A percentile compares a stretch with the other conserved stretches of the same genome.
Evolutionary conservation across 2,113 vertebrate species (phyloP).

Genomic region (Bujurquina vittata): DNA sequence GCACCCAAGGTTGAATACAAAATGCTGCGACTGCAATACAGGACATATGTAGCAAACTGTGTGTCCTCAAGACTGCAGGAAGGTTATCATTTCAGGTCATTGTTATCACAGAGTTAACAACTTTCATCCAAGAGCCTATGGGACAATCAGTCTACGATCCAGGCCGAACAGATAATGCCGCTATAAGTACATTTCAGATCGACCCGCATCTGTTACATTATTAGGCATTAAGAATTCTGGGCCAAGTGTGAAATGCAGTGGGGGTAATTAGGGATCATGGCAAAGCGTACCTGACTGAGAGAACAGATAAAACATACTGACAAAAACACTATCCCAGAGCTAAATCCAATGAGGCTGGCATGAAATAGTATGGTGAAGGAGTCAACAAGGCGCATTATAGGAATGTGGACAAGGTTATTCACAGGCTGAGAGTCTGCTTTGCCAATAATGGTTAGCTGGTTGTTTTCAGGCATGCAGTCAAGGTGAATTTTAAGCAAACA

Average conservation of each 20-base stretch:
- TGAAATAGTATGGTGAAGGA: slow-evolving; percentile 62
- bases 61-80: slow-evolving; percentile 72
- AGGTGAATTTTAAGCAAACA: slow-evolving; percentile 36
- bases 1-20: slow-evolving; percentile 72
- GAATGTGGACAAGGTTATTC: slow-evolving; percentile 70
- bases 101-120: slow-evolving; percentile 79
- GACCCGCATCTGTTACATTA: slow-evolving; percentile 75
- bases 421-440: slow-evolving; percentile 41
- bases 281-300: slow-evolving; percentile 65
- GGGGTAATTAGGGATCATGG: slow-evolving; percentile 75
- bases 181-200: slow-evolving; percentile 73
- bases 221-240: slow-evolving; percentile 72
- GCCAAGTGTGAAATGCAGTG: slow-evolving; percentile 67
- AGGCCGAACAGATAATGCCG: slow-evolving; percentile 71
- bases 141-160: slow-evolving; percentile 58
- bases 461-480: slow-evolving; percentile 58
- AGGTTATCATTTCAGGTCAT: slow-evolving; percentile 76
- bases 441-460: slow-evolving; percentile 34
- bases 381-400: slow-evolving; percentile 61
- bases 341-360: slow-evolving; percentile 73
- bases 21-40: slow-evolving; percentile 71
- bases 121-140: slow-evolving; percentile 69
- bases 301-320: slow-evolving; percentile 76
- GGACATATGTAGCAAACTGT: slow-evolving; percentile 60
- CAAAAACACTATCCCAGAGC: slow-evolving; percentile 71